Evolutionary conservation across 2,888 invertebrate species (phyloP), one percentile per base, ranked within the genome.

Genomic region (Spodoptera picta): DNA sequence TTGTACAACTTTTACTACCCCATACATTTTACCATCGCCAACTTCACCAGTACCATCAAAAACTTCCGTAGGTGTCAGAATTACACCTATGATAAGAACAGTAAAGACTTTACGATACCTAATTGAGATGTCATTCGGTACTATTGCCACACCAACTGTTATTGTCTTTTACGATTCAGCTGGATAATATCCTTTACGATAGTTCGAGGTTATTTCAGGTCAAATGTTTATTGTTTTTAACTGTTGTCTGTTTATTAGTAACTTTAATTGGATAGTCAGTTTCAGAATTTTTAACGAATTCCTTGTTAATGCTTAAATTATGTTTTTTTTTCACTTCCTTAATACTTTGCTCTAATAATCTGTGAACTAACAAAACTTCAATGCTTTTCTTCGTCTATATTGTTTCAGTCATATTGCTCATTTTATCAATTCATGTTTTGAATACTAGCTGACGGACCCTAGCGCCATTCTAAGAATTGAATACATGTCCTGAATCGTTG

Each of bases 171-270:
- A 86, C 64, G 80, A 77, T 81, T 74, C 60, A 11, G 66, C 59
- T 60, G 62, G 70, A 73, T 81, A 73, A 83, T 78, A 83, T 78
- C 64, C 54, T 71, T 78, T 78, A 78, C 65, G 68, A 60, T 71
- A 64, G 66, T 80, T 74, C 54, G 73, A 77, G 79, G 69, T 80
- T 73, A 69, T 82, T 83, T 75, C 77, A 72, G 81, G 82, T 82
- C 82, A 82, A 60, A 80, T 79, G 80, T 83, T 83, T 81, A 80
- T 77, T 75, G 71, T 69, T 67, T 51, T 36, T 69, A 19, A 45
- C 53, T 69, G 72, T 73, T 73, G 73, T 76, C 75, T 80, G 77
- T 82, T 81, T 83, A 80, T 78, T 72, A 75, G 61, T 67, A 68
- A 65, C 58, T 72, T 62, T 65, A 67, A 80, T 76, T 73, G 71